Base-by-base conservation (phyloP, 2,797 vertebrate species). In the Paedocypris micromegethes region DNA sequence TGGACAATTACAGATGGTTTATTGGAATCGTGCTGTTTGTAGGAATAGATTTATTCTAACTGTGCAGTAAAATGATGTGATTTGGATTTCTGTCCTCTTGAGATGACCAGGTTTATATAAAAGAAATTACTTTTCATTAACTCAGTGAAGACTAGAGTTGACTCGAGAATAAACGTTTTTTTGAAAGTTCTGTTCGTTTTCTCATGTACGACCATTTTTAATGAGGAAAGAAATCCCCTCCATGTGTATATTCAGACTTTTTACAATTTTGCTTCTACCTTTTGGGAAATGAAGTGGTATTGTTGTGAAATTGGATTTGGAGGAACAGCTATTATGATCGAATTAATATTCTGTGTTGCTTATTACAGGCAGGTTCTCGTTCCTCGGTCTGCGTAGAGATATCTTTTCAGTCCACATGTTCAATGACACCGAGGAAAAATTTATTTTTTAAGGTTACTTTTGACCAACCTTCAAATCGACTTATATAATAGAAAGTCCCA, bases 261-360 rank as follows among this genome's bases (percentile, higher is more conserved):
- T 58, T 44, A 7, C 38, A 9, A 66, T 5, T 57, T 49, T n/a
- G 2, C n/a, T 50, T 58, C n/a, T 2, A 38, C 46, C 47, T 50
- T 8, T 44, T 58, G 47, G 55, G 8, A 51, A 58, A 51, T 67
- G n/a, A 43, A 58, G 23, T 58, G 39, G 8, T 52, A 67, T 49
- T 66, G 41, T 42, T 48, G 46, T 49, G 4, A 7, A 57, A 48
- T 38, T 44, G 9, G 9, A 43, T 43, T 63, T 63, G 8, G 41
- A 51, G 40, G 40, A 51, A 43, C 48, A 5, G 8, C 39, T 9
- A 43, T 52, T 51, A 5, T 40, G n/a, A 9, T 42, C 3, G 37
- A 23, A 42, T 56, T 0, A 58, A 38, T 5, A 44, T 46, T n/a
- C 39, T 6, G 50, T 47, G 37, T 57, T 2, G 9, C 5, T 41